These are phyloP conservation scores for Sebastes melanostomus DNA, from an alignment of 2,797 vertebrate genomes.

Conservation along the genomic window DNA sequence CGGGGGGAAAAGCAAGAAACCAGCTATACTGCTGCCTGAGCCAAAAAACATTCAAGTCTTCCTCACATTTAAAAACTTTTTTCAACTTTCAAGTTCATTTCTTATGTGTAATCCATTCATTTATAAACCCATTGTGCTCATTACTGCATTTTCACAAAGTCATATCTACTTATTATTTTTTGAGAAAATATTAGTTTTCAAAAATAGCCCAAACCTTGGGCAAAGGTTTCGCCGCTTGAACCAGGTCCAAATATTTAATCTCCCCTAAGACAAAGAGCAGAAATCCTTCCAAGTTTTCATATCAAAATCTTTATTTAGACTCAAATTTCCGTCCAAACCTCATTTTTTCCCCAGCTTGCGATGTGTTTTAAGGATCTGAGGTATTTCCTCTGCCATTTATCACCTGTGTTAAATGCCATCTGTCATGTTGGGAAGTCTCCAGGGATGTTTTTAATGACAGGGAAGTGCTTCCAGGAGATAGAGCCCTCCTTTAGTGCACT, in stretches of 20 bases:
- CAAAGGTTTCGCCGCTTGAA: slow-evolving; percentile 16
- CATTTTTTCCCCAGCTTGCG: neutral
- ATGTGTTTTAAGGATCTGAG: slow-evolving; percentile 58
- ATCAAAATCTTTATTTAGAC: slow-evolving; percentile 40
- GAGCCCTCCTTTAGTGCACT: slow-evolving; percentile 69
- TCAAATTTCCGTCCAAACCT: slow-evolving; percentile 35
- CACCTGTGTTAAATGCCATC: slow-evolving; percentile 79
- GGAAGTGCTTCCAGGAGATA: slow-evolving; percentile 76
- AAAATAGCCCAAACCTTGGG: slow-evolving; percentile 2
- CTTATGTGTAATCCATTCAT: slow-evolving; percentile 1
- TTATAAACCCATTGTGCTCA: slow-evolving; percentile 21
- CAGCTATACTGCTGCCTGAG: neutral
- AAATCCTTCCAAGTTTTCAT: slow-evolving; percentile 16
- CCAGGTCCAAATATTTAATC: slow-evolving; percentile 4
- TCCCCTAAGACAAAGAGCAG: neutral
- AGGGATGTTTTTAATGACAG: slow-evolving; percentile 79
- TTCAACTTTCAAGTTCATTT: neutral
- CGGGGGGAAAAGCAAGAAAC: neutral
- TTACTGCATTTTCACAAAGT: slow-evolving; percentile 24
- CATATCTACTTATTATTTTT: slow-evolving; percentile 7
- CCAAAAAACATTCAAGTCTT: neutral
- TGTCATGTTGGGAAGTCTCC: slow-evolving; percentile 77
- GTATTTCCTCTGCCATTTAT: slow-evolving; percentile 70
- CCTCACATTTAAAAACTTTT: neutral
- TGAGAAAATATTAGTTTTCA: neutral